Conservation (phyloP, 2,113 vertebrate genomes). For the Anser brachyrhynchus region DNA sequence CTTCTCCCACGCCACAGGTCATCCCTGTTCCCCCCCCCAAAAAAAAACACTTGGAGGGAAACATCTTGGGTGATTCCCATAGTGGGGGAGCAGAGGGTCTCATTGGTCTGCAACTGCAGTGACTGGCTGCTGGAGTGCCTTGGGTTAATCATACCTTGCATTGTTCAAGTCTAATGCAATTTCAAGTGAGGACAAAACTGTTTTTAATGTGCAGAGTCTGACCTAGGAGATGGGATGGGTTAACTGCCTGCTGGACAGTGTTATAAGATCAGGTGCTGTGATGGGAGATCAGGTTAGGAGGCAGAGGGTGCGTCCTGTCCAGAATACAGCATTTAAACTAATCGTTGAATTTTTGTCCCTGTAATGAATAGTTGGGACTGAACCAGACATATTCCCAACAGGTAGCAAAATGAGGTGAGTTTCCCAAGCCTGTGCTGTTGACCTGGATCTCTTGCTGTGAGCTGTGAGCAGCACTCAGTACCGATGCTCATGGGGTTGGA, state of each 20-base stretch:
- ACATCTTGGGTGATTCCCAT: background rate
- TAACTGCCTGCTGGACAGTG: background rate
- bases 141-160: background rate
- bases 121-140: background rate
- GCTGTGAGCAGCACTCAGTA: background rate
- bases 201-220: background rate
- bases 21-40: background rate
- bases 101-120: background rate
- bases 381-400: background rate
- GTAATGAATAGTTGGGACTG: background rate
- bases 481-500: background rate
- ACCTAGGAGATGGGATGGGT: background rate
- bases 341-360: background rate
- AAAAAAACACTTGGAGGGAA: background rate
- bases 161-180: background rate
- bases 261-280: background rate
- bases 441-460: background rate
- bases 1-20: background rate
- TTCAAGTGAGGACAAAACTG: background rate
- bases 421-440: background rate
- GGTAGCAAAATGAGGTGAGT: background rate
- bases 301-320: background rate
- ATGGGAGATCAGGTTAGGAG: background rate
- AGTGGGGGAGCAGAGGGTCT: background rate
- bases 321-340: background rate